Conservation (phyloP, 2,888 invertebrate genomes). For the Tholera decimalis region DNA sequence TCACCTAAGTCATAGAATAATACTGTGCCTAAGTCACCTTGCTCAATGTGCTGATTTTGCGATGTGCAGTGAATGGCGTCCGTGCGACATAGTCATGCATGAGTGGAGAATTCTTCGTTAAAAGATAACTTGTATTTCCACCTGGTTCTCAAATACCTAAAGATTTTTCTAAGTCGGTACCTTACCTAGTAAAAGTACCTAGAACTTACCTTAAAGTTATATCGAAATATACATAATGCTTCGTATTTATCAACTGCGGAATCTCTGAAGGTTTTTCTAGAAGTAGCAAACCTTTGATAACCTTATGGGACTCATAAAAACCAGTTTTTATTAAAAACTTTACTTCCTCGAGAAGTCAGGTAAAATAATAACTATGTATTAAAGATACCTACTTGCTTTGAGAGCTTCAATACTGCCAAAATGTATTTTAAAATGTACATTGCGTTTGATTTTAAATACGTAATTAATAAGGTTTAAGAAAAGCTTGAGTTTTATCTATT, state of each 20-base stretch:
- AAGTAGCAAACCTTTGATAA: neutral
- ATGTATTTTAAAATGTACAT: conserved; percentile 42
- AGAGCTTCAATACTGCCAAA: too few relatives aligned
- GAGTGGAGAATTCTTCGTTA: conserved; percentile 5
- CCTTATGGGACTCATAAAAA: too few relatives aligned
- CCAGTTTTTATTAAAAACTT: too few relatives aligned
- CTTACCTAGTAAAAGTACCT: too few relatives aligned
- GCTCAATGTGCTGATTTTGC: conserved; percentile 26
- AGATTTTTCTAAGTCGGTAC: too few relatives aligned
- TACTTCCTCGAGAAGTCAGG: too few relatives aligned
- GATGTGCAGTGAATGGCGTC: conserved; percentile 39
- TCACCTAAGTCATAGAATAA: conserved; percentile 31
- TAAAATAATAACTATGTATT: neutral
- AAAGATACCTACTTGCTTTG: neutral
- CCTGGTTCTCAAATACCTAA: neutral
- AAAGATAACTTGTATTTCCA: neutral
- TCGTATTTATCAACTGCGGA: neutral
- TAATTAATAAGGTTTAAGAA: neutral
- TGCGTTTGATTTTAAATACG: conserved; percentile 40
- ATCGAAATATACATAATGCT: too few relatives aligned
- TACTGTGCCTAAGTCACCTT: too few relatives aligned
- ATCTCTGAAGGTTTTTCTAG: neutral
- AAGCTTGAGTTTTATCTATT: neutral
- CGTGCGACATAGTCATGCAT: conserved; percentile 5
- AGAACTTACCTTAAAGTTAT: too few relatives aligned